These are phyloP conservation scores for Potamilus streckersoni DNA, from an alignment of 1,140 invertebrate species.

Conservation along the genomic window DNA sequence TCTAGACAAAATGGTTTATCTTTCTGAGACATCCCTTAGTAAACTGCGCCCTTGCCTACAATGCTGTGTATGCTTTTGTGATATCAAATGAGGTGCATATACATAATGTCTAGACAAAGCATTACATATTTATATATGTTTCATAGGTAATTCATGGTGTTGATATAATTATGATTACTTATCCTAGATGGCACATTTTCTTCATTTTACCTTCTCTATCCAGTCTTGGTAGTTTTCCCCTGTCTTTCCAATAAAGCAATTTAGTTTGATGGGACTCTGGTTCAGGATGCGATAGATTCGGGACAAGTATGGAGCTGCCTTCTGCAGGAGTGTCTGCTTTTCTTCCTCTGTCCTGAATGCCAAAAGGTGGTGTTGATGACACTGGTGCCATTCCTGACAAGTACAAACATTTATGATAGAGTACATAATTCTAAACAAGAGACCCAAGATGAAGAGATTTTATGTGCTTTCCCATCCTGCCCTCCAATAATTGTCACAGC, in stretches of 20 bases:
- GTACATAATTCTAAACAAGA: neutral
- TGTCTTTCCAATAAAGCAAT: conserved; percentile 41
- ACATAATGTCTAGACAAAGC: too few relatives aligned
- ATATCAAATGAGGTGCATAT: too few relatives aligned
- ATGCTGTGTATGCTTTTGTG: too few relatives aligned
- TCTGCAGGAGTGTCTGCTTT: conserved; percentile 38
- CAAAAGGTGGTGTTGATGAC: conserved; percentile 31
- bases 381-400: conserved; percentile 58
- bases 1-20: too few relatives aligned
- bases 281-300: conserved; percentile 54
- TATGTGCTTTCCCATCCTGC: neutral
- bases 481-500: neutral
- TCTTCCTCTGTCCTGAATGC: conserved; percentile 39
- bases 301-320: conserved; percentile 50
- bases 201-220: conserved; percentile 13
- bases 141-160: too few relatives aligned
- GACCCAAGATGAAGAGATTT: neutral
- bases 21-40: too few relatives aligned
- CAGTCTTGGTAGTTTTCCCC: conserved; percentile 50
- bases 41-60: too few relatives aligned
- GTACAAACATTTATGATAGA: conserved; percentile 8
- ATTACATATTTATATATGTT: too few relatives aligned
- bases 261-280: conserved; percentile 54
- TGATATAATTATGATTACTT: too few relatives aligned
- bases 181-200: too few relatives aligned